Evolutionary conservation across 2,797 vertebrate species (phyloP).

Genomic region (Ceryle rudis): DNA sequence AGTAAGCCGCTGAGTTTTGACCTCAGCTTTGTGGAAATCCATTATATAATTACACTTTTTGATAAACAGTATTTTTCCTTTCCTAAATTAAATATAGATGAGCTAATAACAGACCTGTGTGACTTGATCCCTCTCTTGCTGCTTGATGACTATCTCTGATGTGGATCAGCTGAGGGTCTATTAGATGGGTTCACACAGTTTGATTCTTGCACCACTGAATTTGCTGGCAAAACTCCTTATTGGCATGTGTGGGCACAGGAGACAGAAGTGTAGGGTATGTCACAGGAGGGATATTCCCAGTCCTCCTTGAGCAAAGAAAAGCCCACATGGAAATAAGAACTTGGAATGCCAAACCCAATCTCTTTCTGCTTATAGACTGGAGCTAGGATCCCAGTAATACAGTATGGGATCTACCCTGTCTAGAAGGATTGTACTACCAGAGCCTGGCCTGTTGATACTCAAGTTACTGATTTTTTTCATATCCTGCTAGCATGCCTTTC

Average conservation of each 20-base stretch:
- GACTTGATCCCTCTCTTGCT: background rate
- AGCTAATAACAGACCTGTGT: background rate
- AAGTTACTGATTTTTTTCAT: background rate
- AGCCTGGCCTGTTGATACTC: background rate
- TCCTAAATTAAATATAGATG: background rate
- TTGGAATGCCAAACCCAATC: background rate
- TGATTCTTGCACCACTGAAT: background rate
- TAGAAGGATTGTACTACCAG: background rate
- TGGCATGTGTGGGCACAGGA: background rate
- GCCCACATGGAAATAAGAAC: background rate
- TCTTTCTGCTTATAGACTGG: background rate
- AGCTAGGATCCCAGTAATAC: background rate
- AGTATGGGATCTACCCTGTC: background rate
- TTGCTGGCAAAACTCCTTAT: background rate
- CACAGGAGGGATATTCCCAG: background rate
- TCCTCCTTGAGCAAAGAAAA: background rate
- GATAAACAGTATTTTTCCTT: background rate
- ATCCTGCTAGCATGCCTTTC: background rate
- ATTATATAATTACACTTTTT: fast-evolving
- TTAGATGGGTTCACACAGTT: background rate
- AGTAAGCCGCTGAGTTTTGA: background rate
- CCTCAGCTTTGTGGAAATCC: background rate
- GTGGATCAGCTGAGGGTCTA: background rate
- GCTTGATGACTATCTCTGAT: background rate
- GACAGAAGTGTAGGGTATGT: background rate